Evolutionary conservation across 1,140 invertebrate genomes (phyloP).

Genomic region (Drosophila bifasciata): DNA sequence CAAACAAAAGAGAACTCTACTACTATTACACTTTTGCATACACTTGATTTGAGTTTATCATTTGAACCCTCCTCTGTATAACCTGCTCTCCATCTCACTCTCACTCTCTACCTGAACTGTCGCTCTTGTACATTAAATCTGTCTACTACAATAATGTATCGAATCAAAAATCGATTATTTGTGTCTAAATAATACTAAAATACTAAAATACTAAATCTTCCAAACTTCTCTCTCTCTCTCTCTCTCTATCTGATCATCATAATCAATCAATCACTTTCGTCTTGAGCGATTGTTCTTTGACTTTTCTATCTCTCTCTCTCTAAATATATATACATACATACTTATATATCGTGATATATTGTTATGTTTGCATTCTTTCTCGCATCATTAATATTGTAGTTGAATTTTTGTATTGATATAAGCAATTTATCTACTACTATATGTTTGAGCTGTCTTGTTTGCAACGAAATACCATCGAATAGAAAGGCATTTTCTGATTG

Average conservation of each 20-base stretch:
- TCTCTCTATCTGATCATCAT: background rate
- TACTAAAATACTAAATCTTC: slow-evolving; percentile 17
- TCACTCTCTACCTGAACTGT: slow-evolving; percentile 70
- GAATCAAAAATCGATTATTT: slow-evolving; percentile 17
- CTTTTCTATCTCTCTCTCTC: slow-evolving; percentile 22
- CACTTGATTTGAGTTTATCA: slow-evolving; percentile 59
- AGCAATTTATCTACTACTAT: slow-evolving; percentile 46
- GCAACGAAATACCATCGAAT: slow-evolving; percentile 32
- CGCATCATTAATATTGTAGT: slow-evolving; percentile 83
- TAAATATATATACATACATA: slow-evolving; percentile 24
- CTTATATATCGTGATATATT: slow-evolving; percentile 46
- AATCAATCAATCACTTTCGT: slow-evolving; percentile 47
- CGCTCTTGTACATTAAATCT: slow-evolving; percentile 57
- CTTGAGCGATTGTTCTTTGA: slow-evolving; percentile 51
- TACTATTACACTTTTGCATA: slow-evolving; percentile 74
- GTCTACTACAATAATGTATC: slow-evolving; percentile 43
- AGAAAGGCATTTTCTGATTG: slow-evolving; percentile 35
- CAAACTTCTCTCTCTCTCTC: background rate
- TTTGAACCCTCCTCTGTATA: slow-evolving; percentile 44
- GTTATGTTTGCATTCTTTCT: slow-evolving; percentile 80
- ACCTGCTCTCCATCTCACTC: slow-evolving; percentile 39
- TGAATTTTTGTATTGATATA: slow-evolving; percentile 69
- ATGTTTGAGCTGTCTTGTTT: slow-evolving; percentile 38
- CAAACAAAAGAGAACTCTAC: slow-evolving; percentile 38
- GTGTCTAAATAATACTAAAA: slow-evolving; percentile 24